Base-by-base conservation (phyloP, 2,113 vertebrate species). In the Anarrhichthys ocellatus region DNA sequence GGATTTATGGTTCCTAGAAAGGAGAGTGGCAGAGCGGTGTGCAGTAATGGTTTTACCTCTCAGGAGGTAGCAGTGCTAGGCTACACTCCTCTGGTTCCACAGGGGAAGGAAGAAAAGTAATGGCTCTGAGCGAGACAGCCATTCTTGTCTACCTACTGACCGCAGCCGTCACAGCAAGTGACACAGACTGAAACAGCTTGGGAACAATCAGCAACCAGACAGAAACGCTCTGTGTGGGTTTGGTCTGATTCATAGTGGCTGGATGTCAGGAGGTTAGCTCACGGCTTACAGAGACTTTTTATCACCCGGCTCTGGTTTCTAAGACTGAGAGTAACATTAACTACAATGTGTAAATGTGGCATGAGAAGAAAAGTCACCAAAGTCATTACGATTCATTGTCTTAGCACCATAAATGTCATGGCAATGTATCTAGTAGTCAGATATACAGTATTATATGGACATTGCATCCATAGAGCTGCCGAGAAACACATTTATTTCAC, bases 1-100 rank as follows among this genome's bases (percentile, higher is more conserved):
- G 87, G 91, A 95, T 95, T 95, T 95, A 95, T 94, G 83, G 83
- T 92, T 88, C 86, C 74, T 80, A 85, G 82, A 92, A 91, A 61
- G 81, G 68, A 84, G 79, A 82, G 88, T 93, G 92, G 88, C 93
- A 85, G 90, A 92, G 91, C 70, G 62, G 73, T 85, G 85, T 82
- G 80, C 71, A 83, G 74, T 93, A 91, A 95, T 94, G 87, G 85
- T 90, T 95, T 93, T 89, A 92, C 85, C 90, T 91, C 91, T 91
- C 76, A 63, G 90, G 85, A 91, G 92, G 93, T 86, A 89, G 89
- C 85, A 70, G 56, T 80, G 86, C 65, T 77, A 77, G 70, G 44
- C 78, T 76, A 66, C 75, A 64, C 36, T 68, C 68, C 59, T 84
- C 74, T 68, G 44, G 74, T 56, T 82, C 84, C 79, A 90, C 80